Base-by-base conservation (phyloP, 2,888 invertebrate species). In the Bimastos eiseni region DNA sequence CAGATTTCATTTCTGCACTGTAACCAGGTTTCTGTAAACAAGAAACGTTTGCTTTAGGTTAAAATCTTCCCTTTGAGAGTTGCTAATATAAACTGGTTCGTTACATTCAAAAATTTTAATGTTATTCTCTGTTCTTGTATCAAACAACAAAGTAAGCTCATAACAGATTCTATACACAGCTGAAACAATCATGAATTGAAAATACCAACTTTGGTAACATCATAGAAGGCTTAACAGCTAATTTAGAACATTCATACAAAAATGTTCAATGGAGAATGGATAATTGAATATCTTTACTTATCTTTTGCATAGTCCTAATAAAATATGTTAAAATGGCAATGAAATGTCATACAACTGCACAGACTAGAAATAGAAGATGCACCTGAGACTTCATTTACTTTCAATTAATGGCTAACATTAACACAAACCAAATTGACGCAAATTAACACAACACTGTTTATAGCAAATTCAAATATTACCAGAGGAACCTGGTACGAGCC, bases 401-500 rank as follows among this genome's bases (percentile, higher is more conserved):
- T n/a, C 5, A 13, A 13, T 11, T 70, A 70, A n/a, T 70, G 70
- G 30, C 30, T 8, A n/a, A 6, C 70, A 70, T 8, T n/a, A 70
- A 70, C 24, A 8, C 70, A 70, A 70, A 11, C 1, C n/a, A n/a
- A n/a, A n/a, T 30, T 70, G 30, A 70, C 11, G n/a, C 70, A n/a
- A 6, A 70, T 3, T 8, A n/a, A 70, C 49, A 49, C 30, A 70
- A 6, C n/a, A n/a, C 30, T n/a, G 70, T n/a, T 11, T 30, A n/a
- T 1, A 70, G n/a, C 17, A 70, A 70, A 70, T n/a, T 70, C 30
- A 70, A n/a, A 89, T 89, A 90, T 94, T 95, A 97, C 97, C 95
- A 95, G 96, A n/a, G 98, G 98, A 4, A 97, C 96, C 93, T 97
- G 95, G 93, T 98, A 98, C 90, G 92, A 91, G 30, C 97, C 97